These are phyloP conservation scores for Barnardius zonarius DNA, from an alignment of 2,113 vertebrate species.

Conservation along the genomic window DNA sequence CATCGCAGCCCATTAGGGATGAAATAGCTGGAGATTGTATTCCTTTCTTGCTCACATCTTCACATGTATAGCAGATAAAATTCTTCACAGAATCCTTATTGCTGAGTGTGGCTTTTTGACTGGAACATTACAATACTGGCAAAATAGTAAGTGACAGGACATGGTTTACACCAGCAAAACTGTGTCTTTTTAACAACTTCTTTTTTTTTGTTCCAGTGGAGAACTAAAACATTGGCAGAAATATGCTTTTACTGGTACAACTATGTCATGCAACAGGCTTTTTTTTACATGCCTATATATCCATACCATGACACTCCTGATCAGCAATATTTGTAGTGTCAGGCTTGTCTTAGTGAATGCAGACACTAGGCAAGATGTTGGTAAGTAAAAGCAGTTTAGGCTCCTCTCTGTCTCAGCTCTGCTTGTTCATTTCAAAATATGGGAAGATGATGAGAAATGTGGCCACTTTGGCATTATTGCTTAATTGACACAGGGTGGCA, in stretches of 20 bases:
- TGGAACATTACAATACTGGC: not conserved
- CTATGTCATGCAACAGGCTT: not conserved
- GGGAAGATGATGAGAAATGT: not conserved
- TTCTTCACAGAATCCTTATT: not conserved
- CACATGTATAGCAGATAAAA: not conserved
- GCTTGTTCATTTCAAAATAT: not conserved
- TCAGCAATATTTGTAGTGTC: not conserved
- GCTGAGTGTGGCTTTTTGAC: not conserved
- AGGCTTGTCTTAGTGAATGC: not conserved
- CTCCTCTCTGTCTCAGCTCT: not conserved
- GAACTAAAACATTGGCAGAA: not conserved
- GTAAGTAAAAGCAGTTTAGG: not conserved
- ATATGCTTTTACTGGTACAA: not conserved
- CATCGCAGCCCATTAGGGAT: not conserved
- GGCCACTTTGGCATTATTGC: not conserved
- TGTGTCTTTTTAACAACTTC: not conserved
- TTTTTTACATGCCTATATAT: not conserved
- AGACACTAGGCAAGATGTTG: not conserved
- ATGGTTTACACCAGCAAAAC: not conserved
- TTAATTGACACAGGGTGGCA: not conserved
- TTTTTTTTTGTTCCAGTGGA: not conserved
- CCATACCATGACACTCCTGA: not conserved
- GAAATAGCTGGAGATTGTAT: not conserved
- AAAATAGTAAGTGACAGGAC: not conserved
- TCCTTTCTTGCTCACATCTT: not conserved